Percentiles rank a stretch among this genome's conserved stretches.
phyloP scores from a whole-genome alignment of 2,797 vertebrate species.

The Aulostomus chinensis region DNA sequence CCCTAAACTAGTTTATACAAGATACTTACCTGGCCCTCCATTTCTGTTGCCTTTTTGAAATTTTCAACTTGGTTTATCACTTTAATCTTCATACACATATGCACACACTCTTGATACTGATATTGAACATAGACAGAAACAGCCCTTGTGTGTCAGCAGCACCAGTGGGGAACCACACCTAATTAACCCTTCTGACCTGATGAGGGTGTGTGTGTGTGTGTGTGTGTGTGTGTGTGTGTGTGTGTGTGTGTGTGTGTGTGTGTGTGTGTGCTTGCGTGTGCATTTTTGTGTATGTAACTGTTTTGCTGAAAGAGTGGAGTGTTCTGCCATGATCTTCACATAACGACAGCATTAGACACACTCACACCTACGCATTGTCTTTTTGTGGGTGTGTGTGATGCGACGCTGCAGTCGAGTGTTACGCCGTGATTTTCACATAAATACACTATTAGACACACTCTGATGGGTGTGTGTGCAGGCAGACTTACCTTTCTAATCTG shows the following conservation, averaged over 20 bases:
- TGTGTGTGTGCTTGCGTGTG: conserved; percentile 14
- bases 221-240: conserved; percentile 72
- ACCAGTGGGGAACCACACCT: conserved; percentile 87
- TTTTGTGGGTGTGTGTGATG: conserved; percentile 4
- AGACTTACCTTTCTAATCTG: neutral
- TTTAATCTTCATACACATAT: conserved; percentile 1
- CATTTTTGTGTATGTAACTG: conserved; percentile 2
- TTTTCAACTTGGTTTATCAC: no score
- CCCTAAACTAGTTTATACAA: no score
- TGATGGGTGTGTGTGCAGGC: conserved; percentile 3
- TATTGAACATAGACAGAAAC: neutral
- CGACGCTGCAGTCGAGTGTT: conserved; percentile 14
- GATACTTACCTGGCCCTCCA: no score
- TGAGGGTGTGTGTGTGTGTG: conserved; percentile 84
- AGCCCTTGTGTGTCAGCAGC: conserved; percentile 75
- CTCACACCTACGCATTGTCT: conserved; percentile 8
- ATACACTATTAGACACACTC: conserved; percentile 43
- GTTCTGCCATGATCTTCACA: conserved; percentile 40
- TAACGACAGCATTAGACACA: conserved; percentile 45
- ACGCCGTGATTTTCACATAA: conserved; percentile 40
- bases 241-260: conserved; percentile 9
- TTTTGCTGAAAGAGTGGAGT: conserved; percentile 30
- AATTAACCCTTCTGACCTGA: conserved; percentile 88
- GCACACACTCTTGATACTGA: conserved; percentile 5
- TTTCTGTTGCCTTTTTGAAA: no score